phyloP scores from a whole-genome alignment of 2,888 invertebrate genomes.

The Apodemia duryi region DNA sequence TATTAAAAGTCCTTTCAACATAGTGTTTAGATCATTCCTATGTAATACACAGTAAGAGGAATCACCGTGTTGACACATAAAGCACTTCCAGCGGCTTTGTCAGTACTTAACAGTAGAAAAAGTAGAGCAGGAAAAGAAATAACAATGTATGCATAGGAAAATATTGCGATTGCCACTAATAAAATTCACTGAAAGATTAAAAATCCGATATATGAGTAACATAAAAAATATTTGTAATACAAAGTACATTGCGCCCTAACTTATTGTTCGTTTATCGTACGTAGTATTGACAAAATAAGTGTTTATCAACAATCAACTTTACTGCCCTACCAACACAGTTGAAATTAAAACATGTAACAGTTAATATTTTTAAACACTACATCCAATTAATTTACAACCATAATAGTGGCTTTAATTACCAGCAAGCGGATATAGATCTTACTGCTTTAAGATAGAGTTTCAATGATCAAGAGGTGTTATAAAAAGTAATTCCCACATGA shows the following conservation, averaged over 20 bases:
- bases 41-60: too few species aligned
- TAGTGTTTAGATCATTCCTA: too few species aligned
- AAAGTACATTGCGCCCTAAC: conserved; percentile 12
- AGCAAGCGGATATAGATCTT: conserved; percentile 43
- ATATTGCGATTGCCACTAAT: too few species aligned
- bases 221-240: background rate
- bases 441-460: conserved; percentile 42
- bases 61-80: too few species aligned
- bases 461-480: conserved; percentile 46
- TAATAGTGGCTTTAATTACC: conserved; percentile 50
- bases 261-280: conserved; percentile 11
- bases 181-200: background rate
- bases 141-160: too few species aligned
- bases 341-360: background rate
- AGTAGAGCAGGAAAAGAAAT: too few species aligned
- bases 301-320: background rate
- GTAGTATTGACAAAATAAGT: background rate
- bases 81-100: too few species aligned
- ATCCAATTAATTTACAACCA: conserved; percentile 54
- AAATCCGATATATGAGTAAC: background rate
- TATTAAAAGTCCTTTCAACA: too few species aligned
- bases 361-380: conserved; percentile 31
- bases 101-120: too few species aligned
- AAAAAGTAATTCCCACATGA: conserved; percentile 73
- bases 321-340: background rate